Evolutionary conservation across 2,797 vertebrate species (phyloP), one percentile per base, ranked within the genome.

Genomic region (Manis crassicaudata): DNA sequence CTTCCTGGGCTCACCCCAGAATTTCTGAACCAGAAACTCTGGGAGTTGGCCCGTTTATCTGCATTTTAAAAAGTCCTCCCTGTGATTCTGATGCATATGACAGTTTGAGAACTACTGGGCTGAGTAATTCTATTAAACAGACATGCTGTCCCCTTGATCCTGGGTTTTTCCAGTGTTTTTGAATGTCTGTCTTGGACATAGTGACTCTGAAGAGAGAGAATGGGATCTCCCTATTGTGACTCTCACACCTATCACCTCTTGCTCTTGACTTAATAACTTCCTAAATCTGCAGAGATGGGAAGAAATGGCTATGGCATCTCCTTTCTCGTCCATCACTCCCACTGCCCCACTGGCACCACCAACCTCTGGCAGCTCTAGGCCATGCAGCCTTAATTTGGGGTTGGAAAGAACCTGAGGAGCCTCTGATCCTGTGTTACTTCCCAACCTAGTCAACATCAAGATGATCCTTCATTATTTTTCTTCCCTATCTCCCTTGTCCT

Each of bases 301-400:
- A 65, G 21, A 77, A 73, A 35, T 14, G 29, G 0, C 40, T 14
- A 5, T 7, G 50, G 20, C 7, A 17, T 16, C 25, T 4, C 21
- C 46, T 8, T 21, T 40, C 4, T 13, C 35, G n/a, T 72, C 54
- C 1, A 1, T 77, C 17, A 3, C 7, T 32, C 62, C 46, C 4
- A 0, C 62, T 29, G 18, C 16, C 27, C 27, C 25, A 4, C 2
- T 7, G 72, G 16, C 6, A 46, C 23, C 3, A 3, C 21, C 23
- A 35, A 56, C 75, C 18, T n/a, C 75, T 6, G 18, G 32, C 35
- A 62, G 43, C 63, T 35, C 72, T 58, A 10, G 29, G 29, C 35
- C 5, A 0, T 23, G 18, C 20, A 29, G n/a, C 29, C 35, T 56
- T 29, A 46, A 46, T 37, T 37, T 6, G 8, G 4, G 20, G 3